Evolutionary conservation across 1,140 invertebrate genomes (phyloP).

Genomic region (Odontomachus brunneus): DNA sequence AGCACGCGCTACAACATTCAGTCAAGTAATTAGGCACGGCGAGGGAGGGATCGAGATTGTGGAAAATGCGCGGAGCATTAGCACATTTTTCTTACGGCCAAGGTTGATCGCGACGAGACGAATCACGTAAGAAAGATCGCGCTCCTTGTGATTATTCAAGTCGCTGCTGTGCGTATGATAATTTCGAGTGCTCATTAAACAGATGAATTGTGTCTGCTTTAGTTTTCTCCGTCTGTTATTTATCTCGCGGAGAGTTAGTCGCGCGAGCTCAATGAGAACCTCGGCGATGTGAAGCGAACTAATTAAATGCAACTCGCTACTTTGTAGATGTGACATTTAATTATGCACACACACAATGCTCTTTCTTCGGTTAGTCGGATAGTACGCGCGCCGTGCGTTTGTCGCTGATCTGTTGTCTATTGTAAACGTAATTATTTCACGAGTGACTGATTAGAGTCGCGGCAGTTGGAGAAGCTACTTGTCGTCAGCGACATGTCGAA

Average conservation of each 20-base stretch:
- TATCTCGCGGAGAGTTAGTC: not conserved
- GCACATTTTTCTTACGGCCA: not conserved
- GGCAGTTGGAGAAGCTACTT: not conserved
- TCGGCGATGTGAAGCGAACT: slow-evolving; percentile 21
- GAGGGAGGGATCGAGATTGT: not conserved
- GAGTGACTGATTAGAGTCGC: slow-evolving; percentile 1
- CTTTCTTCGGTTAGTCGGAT: not conserved
- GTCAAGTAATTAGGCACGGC: not conserved
- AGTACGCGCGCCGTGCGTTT: not conserved
- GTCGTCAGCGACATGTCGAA: not conserved
- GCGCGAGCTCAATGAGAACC: not conserved
- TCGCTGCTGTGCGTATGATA: not conserved
- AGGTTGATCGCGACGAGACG: not conserved
- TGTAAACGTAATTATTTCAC: slow-evolving; percentile 13
- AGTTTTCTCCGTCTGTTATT: not conserved
- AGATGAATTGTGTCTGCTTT: slow-evolving; percentile 5
- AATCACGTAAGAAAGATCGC: not conserved
- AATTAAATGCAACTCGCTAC: slow-evolving; percentile 24
- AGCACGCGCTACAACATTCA: slow-evolving; percentile 8
- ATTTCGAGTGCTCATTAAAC: slow-evolving; percentile 10
- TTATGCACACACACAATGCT: not conserved
- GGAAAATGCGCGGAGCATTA: not conserved
- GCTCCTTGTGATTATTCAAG: not conserved
- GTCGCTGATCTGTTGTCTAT: not conserved
- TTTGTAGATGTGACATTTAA: slow-evolving; percentile 17